Evolutionary conservation across 2,888 invertebrate genomes (phyloP), one percentile per base, ranked within the genome.

Genomic region (Diachrysia chrysitis): DNA sequence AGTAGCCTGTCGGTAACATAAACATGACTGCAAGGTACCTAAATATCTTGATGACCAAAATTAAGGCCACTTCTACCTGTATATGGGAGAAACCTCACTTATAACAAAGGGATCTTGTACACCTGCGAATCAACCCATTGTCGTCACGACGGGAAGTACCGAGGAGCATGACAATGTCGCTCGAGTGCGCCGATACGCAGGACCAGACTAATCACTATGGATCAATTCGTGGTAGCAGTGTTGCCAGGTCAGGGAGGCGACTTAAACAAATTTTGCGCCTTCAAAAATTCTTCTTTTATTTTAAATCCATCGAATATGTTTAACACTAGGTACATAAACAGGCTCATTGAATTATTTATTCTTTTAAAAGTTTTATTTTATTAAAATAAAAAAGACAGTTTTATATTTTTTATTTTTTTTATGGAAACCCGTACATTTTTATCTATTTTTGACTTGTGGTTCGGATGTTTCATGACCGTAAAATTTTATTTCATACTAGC

Each of bases 151-250:
- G 58, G 66, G 66, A 48, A 51, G 60, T 64, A 21, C 55, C 63
- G 21, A 14, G 46, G 35, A 53, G 66, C 63, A 78, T 75, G 19
- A 66, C 63, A 78, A 75, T 74, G 42, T 46, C 29, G 9, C 57
- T 46, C 16, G 35, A 46, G 19, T 57, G 53, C 58, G 54, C 19
- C 53, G 53, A 23, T 56, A 51, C 42, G n/a, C 46, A 59, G 42
- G 37, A 59, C 9, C 35, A 37, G 9, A 37, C 14, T 10, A 23
- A 19, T 16, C 25, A 6, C 35, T 17, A 32, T 17, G 4, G 29
- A 37, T 7, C 9, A 29, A 9, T 37, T 25, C 35, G 32, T n/a
- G 21, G 51, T 14, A 5, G 51, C 32, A 35, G 29, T 55, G 51
- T 69, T 56, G 56, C 51, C 35, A 60, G 1, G n/a, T 7, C n/a